Evolutionary conservation across 2,113 vertebrate genomes (phyloP), one percentile per base, ranked within the genome.

Genomic region (Leucopternis melanops): DNA sequence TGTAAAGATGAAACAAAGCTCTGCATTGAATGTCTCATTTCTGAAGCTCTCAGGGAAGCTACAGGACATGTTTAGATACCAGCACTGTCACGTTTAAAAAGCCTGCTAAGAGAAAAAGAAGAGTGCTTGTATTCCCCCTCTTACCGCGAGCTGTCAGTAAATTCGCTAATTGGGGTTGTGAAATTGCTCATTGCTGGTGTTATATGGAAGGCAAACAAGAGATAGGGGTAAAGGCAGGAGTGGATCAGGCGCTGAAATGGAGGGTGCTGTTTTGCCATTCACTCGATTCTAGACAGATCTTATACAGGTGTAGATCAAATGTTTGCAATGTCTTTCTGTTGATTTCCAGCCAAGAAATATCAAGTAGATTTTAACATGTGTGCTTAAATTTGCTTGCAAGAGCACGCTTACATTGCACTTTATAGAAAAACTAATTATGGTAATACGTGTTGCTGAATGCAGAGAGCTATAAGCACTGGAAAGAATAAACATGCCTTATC

Each of bases 311-410:
- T 26, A 77, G 5, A 38, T 47, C 23, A 78, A 59, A 66, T 5
- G 0, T 44, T 57, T 88, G 38, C 23, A 42, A 9, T 2, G 3
- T 10, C 55, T 67, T 58, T 38, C 42, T 40, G 34, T 17, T 44
- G 69, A 34, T 49, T 87, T 69, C 50, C 29, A 79, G 86, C 31
- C 36, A 59, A 84, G 61, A 65, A 72, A 89, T 59, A 79, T 21
- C 52, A 26, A 52, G 38, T 32, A 44, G 49, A 44, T 86, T 88
- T 88, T 71, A 93, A 81, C 34, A 81, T 27, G 6, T 15, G 52
- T 50, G 67, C 57, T 87, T 65, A 47, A 59, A 89, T 92, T 67
- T 86, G 27, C 77, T 93, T 81, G 83, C 65, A 69, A 67, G 57
- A 84, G 29, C 86, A 86, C 0, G 1, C 6, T 72, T 74, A 21